Evolutionary conservation across 2,888 invertebrate species (phyloP), one percentile per base, ranked within the genome.

Genomic region (Chouioia cunea): DNA sequence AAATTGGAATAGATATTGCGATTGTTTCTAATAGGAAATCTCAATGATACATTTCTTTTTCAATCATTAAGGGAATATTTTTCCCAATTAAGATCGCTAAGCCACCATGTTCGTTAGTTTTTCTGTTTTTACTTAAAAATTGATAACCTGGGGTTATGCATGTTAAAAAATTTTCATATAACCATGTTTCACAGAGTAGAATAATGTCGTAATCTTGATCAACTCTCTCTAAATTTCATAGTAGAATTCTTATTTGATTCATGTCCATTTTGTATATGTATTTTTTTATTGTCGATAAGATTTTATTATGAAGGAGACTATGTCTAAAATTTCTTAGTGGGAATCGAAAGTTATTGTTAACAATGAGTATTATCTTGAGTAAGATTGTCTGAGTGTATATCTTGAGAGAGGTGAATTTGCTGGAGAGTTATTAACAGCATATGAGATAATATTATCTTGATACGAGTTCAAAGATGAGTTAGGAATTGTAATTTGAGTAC

Each of bases 141-240:
- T 15, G 4, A 8, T n/a, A 66, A 1, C 48, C 43, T 12, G 50
- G 43, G 8, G 58, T 50, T 1, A 22, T 52, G 6, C 20, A 15
- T 8, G 3, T 27, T 1, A 6, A 20, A 47, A n/a, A 16, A 14
- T 12, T 20, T 0, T 58, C 46, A 2, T 59, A 15, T 46, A 66
- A 16, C 66, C 66, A 59, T 10, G 66, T 59, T 53, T 66, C 46
- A 16, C 10, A 36, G n/a, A 66, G 14, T 0, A 44, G 2, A 6
- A 66, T 53, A 12, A 58, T 52, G 14, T 66, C 46, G 22, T 53
- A 66, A 4, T 53, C 8, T 2, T 18, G 4, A 12, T 20, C 43
- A 14, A 53, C 23, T 12, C 46, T 54, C 2, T 47, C 46, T 14
- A 44, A 64, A 15, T 66, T 59, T 52, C 66, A 66, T 18, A 58